phyloP scores from a whole-genome alignment of 1,140 invertebrate species.

The Drosophila simulans region DNA sequence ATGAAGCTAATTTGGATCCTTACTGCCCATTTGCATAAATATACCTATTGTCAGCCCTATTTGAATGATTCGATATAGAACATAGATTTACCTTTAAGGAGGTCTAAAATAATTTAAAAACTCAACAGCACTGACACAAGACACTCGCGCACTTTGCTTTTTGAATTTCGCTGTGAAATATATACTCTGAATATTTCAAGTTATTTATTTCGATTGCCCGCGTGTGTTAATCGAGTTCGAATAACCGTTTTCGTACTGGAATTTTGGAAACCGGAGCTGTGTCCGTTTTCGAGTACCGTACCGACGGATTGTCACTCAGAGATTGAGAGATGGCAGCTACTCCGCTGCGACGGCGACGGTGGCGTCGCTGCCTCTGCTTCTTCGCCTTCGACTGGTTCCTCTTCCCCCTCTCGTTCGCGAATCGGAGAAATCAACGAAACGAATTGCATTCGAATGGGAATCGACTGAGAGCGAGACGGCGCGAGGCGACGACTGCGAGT shows the following conservation, averaged over 20 bases:
- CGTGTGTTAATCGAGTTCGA: constrained; percentile 10
- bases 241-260: constrained; percentile 24
- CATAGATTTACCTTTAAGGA: constrained; percentile 32
- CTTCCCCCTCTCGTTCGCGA: constrained; percentile 31
- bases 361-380: constrained; percentile 35
- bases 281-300: constrained; percentile 54
- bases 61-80: constrained; percentile 1
- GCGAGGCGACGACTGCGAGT: constrained; percentile 3
- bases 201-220: constrained; percentile 14
- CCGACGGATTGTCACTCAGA: constrained; percentile 75
- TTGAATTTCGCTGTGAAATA: constrained; percentile 21
- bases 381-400: background rate
- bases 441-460: constrained; percentile 81
- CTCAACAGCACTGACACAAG: constrained; percentile 32
- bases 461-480: constrained; percentile 53
- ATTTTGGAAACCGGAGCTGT: constrained; percentile 28
- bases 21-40: background rate
- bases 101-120: constrained; percentile 21
- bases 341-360: constrained; percentile 42
- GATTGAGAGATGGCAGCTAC: constrained; percentile 42
- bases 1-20: background rate
- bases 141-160: constrained; percentile 49
- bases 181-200: constrained; percentile 13
- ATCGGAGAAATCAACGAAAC: constrained; percentile 79
- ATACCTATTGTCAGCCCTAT: background rate